Conservation (phyloP, 1,140 invertebrate genomes). For the Aphaenogaster rudis region DNA sequence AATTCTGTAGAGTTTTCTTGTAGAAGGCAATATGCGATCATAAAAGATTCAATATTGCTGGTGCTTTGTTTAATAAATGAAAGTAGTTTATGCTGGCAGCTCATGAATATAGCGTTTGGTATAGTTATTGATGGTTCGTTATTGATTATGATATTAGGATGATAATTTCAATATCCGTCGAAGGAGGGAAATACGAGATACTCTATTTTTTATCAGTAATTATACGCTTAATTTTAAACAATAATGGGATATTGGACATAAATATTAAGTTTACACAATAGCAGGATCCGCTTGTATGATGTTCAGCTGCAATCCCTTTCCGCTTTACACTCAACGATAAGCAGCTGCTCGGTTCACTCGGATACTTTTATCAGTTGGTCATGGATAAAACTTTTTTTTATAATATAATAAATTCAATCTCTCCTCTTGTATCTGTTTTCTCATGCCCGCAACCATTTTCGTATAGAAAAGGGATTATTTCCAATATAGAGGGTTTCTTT, state of each 20-base stretch:
- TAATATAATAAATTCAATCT: conserved; percentile 79
- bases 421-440: conserved; percentile 59
- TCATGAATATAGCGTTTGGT: background rate
- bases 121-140: background rate
- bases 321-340: conserved; percentile 39
- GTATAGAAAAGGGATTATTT: background rate
- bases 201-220: background rate
- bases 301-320: conserved; percentile 12
- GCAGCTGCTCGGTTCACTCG: background rate
- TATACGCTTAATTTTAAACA: background rate
- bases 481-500: background rate
- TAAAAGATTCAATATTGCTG: conserved; percentile 5
- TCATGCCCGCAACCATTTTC: background rate
- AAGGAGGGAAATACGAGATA: background rate
- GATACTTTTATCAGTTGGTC: conserved; percentile 75
- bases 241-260: background rate
- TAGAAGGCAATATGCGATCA: background rate
- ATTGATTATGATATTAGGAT: background rate
- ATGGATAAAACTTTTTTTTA: conserved; percentile 72
- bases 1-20: background rate
- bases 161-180: background rate
- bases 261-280: conserved; percentile 12
- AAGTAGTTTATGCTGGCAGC: background rate
- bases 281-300: too few relatives aligned
- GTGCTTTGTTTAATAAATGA: conserved; percentile 4